phyloP scores from a whole-genome alignment of 2,888 invertebrate genomes.

The Cheilosia vernalis region DNA sequence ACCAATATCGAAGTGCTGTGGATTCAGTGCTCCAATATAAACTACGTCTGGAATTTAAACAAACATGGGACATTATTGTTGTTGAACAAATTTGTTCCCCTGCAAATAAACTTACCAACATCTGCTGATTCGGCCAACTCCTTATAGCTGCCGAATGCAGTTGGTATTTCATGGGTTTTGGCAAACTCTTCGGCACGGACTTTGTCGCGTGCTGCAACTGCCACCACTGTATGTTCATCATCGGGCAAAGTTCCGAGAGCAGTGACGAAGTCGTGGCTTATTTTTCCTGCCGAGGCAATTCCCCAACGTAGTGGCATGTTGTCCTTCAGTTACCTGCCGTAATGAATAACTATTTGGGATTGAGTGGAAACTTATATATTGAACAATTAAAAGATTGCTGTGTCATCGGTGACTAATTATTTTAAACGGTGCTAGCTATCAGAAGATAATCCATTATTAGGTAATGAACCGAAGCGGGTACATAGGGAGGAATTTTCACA shows the following conservation, averaged over 20 bases:
- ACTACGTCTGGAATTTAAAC: conserved; percentile 88
- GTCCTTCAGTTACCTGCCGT: not conserved
- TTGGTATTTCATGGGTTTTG: conserved; percentile 88
- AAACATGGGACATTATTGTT: not conserved
- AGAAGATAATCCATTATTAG: too few relatives aligned
- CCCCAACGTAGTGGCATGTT: conserved; percentile 89
- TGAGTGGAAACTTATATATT: not conserved
- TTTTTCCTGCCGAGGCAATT: conserved; percentile 92
- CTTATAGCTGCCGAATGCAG: conserved; percentile 90
- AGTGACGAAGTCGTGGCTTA: conserved; percentile 92
- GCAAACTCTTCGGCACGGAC: conserved; percentile 91
- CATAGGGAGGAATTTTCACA: too few relatives aligned
- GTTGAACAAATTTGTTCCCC: not conserved
- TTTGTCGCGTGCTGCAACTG: conserved; percentile 90
- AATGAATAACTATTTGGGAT: not conserved
- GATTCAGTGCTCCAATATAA: conserved; percentile 91
- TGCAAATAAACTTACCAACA: conserved; percentile 86
- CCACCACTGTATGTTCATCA: conserved; percentile 88
- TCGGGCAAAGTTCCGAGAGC: conserved; percentile 87
- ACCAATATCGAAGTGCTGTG: conserved; percentile 88
- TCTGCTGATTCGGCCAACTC: conserved; percentile 89
- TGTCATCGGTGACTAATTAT: not conserved
- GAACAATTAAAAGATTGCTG: not conserved
- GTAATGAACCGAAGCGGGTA: too few relatives aligned
- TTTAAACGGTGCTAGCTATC: too few relatives aligned